Evolutionary conservation across 2,113 vertebrate genomes (phyloP).

Genomic region (Morone saxatilis): DNA sequence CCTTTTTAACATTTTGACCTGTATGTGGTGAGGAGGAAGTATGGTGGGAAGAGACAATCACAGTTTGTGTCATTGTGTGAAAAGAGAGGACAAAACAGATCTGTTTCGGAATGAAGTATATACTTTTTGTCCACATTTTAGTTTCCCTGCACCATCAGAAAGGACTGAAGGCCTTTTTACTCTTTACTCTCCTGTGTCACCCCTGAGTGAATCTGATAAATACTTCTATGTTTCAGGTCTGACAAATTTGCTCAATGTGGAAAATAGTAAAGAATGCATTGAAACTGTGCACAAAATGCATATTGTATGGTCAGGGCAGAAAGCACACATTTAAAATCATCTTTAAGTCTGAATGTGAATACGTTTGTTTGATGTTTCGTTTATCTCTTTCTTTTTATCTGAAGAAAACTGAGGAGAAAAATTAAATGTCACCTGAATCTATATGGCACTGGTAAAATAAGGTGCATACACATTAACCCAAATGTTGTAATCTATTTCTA

Average conservation of each 20-base stretch:
- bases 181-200: background rate
- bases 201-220: background rate
- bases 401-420: background rate
- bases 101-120: background rate
- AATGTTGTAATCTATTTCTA: background rate
- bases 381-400: background rate
- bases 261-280: background rate
- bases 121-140: background rate
- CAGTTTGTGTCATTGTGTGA: background rate
- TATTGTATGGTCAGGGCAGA: too few species aligned
- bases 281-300: background rate
- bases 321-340: too few species aligned
- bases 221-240: background rate
- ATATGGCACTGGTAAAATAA: background rate
- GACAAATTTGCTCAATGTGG: background rate
- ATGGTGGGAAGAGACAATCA: background rate
- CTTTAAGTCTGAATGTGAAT: background rate
- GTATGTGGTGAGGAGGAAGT: background rate
- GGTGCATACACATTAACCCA: background rate
- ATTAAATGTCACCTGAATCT: background rate
- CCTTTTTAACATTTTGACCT: background rate
- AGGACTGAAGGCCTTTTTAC: background rate
- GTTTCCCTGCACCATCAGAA: background rate
- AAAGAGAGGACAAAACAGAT: background rate
- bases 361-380: background rate